Evolutionary conservation across 2,797 vertebrate genomes (phyloP).

Genomic region (Syngnathus acus): DNA sequence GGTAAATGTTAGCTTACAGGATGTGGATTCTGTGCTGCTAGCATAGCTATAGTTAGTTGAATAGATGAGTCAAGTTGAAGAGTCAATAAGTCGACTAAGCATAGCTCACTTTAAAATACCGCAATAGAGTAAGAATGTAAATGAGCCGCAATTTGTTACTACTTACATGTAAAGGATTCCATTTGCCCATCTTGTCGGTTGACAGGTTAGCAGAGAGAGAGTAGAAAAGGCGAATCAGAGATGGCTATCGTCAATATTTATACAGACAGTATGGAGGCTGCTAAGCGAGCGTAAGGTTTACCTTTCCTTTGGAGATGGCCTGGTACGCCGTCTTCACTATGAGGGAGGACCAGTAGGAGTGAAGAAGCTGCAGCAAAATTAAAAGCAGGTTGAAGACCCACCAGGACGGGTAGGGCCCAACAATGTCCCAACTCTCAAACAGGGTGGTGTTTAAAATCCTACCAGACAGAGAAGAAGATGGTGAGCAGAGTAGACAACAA

Average conservation of each 20-base stretch:
- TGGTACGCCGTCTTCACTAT: slow-evolving; percentile 87
- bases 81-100: no score
- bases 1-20: no score
- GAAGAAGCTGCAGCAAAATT: slow-evolving; percentile 82
- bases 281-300: slow-evolving; percentile 55
- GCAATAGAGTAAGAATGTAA: no score
- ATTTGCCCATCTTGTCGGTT: slow-evolving; percentile 85
- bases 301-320: slow-evolving; percentile 94
- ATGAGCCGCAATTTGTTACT: slow-evolving; percentile 18
- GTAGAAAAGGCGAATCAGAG: slow-evolving; percentile 65
- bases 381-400: slow-evolving; percentile 92
- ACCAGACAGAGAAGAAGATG: slow-evolving; percentile 16
- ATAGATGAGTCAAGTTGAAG: no score
- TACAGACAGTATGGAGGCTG: not conserved
- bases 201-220: slow-evolving; percentile 64
- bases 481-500: not conserved
- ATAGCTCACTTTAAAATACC: no score
- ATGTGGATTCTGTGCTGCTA: not conserved
- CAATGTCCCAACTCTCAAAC: slow-evolving; percentile 94
- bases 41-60: not conserved
- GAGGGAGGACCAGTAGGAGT: slow-evolving; percentile 94
- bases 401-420: slow-evolving; percentile 92
- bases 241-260: not conserved
- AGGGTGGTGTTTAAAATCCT: slow-evolving; percentile 94
- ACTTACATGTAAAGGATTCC: slow-evolving; percentile 98